Percentiles rank a stretch among this genome's conserved stretches.
These are phyloP conservation scores for Nephrotoma flavescens DNA, from an alignment of 2,888 invertebrate genomes.

Conservation along the genomic window DNA sequence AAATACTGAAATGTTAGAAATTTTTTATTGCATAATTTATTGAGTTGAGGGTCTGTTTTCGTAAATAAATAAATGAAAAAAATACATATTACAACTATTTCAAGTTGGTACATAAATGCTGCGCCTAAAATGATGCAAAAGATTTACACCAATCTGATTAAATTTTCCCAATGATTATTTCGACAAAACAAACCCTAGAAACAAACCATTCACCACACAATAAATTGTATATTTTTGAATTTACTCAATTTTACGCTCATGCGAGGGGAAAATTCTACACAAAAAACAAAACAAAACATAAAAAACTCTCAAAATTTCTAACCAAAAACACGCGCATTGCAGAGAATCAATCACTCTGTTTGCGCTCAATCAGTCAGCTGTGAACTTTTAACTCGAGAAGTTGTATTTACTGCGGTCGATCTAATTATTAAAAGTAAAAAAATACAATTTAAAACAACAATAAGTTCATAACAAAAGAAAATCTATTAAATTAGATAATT, in stretches of 20 bases:
- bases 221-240: neutral
- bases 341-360: neutral
- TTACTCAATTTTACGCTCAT: neutral
- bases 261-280: neutral
- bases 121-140: too few species aligned
- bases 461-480: neutral
- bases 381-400: neutral
- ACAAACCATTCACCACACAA: neutral
- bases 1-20: too few species aligned
- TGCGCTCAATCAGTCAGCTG: neutral
- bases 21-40: too few species aligned
- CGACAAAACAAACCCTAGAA: neutral
- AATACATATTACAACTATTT: too few species aligned
- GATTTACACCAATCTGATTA: too few species aligned
- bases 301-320: neutral
- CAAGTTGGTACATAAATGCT: too few species aligned
- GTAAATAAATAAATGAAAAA: too few species aligned
- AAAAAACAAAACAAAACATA: neutral
- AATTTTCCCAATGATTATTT: neutral
- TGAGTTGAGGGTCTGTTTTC: too few species aligned
- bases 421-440: neutral
- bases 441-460: neutral
- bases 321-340: neutral
- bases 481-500: neutral
- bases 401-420: neutral